Evolutionary conservation across 2,888 invertebrate species (phyloP).

Genomic region (Melanchra persicariae): DNA sequence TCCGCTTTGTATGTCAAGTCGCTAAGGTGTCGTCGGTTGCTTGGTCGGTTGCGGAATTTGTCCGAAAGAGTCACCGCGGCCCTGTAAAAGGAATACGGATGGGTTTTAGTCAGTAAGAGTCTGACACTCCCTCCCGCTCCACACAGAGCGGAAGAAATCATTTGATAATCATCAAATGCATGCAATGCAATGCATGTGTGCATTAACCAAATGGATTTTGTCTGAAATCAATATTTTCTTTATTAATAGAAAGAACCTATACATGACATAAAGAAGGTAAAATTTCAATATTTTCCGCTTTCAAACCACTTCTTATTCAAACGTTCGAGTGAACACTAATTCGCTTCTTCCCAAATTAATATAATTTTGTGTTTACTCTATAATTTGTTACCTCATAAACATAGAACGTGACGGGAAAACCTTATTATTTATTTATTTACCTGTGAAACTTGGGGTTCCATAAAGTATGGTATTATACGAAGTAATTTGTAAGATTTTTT

Average conservation of each 20-base stretch:
- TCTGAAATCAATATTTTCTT: too few relatives aligned
- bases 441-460: conserved; percentile 36
- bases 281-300: neutral
- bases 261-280: neutral
- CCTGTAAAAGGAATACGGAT: too few relatives aligned
- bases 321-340: conserved; percentile 26
- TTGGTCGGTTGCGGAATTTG: too few relatives aligned
- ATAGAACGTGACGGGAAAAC: conserved; percentile 56
- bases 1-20: too few relatives aligned
- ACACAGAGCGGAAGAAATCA: too few relatives aligned
- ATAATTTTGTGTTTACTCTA: conserved; percentile 55
- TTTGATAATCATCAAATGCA: too few relatives aligned
- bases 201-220: too few relatives aligned
- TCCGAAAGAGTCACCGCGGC: too few relatives aligned
- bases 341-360: conserved; percentile 44
- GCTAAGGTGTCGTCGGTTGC: too few relatives aligned
- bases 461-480: conserved; percentile 29
- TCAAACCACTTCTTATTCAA: neutral
- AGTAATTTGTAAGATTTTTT: conserved; percentile 16
- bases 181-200: too few relatives aligned
- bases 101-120: too few relatives aligned
- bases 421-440: conserved; percentile 54
- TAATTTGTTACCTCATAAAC: conserved; percentile 60
- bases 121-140: too few relatives aligned
- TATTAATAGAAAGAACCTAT: neutral